These are phyloP conservation scores for Python bivittatus DNA, from an alignment of 2,113 vertebrate genomes.

Conservation along the genomic window DNA sequence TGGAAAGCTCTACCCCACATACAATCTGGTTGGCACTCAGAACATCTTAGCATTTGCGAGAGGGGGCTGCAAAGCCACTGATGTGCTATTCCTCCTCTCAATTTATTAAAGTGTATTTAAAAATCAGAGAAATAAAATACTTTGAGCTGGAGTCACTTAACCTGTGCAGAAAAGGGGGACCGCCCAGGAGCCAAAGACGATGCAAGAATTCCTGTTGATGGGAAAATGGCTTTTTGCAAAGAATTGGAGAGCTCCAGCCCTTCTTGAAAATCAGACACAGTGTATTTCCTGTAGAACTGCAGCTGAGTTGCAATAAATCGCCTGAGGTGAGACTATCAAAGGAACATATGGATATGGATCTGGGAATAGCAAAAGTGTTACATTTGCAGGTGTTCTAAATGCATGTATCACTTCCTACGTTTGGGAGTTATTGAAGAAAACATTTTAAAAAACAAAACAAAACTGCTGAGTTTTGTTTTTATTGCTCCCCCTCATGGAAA, in stretches of 20 bases:
- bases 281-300: background rate
- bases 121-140: background rate
- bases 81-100: background rate
- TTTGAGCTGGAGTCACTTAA: background rate
- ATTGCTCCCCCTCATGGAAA: no score
- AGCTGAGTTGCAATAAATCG: background rate
- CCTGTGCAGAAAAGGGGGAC: background rate
- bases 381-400: background rate
- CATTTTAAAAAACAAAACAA: no score
- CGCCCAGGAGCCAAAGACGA: background rate
- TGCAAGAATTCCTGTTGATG: background rate
- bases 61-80: background rate
- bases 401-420: no score
- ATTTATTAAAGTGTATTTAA: background rate
- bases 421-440: no score
- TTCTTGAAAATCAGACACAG: background rate
- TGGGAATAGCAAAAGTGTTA: background rate
- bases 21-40: background rate
- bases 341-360: background rate
- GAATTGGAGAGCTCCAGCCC: background rate
- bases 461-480: no score
- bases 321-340: background rate
- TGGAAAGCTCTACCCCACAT: no score
- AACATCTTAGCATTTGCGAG: background rate
- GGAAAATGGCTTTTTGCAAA: background rate